A percentile compares a stretch with the other conserved stretches of the same genome.
These are phyloP conservation scores for Cerceris rybyensis DNA, from an alignment of 2,888 invertebrate genomes.

Conservation along the genomic window DNA sequence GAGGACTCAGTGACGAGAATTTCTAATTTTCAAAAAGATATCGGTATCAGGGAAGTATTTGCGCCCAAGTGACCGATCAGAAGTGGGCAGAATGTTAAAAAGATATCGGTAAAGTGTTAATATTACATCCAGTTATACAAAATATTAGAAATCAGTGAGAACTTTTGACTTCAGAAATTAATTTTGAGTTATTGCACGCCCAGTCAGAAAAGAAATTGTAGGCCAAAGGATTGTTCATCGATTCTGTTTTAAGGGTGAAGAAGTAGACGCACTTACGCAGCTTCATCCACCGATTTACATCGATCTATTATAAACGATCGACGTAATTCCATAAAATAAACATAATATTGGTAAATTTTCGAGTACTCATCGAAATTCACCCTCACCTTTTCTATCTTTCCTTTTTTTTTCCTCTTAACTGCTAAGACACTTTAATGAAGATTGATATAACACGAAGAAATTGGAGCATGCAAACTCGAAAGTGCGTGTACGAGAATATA, in stretches of 20 bases:
- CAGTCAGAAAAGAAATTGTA: too few species aligned
- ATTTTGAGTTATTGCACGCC: too few species aligned
- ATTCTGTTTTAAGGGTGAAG: conserved; percentile 31
- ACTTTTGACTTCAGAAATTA: too few species aligned
- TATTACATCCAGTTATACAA: too few species aligned
- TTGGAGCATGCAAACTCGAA: conserved; percentile 67
- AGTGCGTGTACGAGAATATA: conserved; percentile 44
- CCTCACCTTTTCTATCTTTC: conserved; percentile 1
- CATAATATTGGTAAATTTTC: background rate
- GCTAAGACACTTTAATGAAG: conserved; percentile 60
- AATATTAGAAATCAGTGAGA: too few species aligned
- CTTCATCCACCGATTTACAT: conserved; percentile 24
- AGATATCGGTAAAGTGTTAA: too few species aligned
- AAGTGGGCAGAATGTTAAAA: too few species aligned
- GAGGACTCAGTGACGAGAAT: too few species aligned
- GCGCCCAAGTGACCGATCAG: too few species aligned
- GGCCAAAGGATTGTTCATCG: too few species aligned
- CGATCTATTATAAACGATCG: conserved; percentile 14
- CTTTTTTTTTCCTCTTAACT: conserved; percentile 39
- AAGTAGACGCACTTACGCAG: conserved; percentile 56
- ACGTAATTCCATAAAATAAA: background rate
- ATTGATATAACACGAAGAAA: conserved; percentile 66
- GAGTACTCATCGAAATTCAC: conserved; percentile 14
- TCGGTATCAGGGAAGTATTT: too few species aligned
- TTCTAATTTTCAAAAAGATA: too few species aligned